Conservation (phyloP, 1,140 invertebrate genomes). For the Catajapyx aquilonaris region DNA sequence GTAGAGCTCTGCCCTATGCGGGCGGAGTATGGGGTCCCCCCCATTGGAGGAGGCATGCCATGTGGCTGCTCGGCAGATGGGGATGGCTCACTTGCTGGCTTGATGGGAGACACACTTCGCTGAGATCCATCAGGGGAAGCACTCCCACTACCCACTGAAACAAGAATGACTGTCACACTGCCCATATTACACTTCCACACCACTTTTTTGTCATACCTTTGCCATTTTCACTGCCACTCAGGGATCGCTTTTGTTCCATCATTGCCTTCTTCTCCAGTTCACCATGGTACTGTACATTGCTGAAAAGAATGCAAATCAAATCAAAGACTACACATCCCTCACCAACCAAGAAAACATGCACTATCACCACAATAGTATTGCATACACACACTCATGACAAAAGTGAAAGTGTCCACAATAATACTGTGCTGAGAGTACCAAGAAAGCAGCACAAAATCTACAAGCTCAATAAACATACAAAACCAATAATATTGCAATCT, state of each 20-base stretch:
- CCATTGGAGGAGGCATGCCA: constrained; percentile 5
- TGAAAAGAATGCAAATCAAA: no score
- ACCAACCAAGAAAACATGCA: no score
- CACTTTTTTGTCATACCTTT: no score
- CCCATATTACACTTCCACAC: not conserved
- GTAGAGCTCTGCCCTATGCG: constrained; percentile 39
- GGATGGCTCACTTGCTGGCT: not conserved
- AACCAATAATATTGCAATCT: no score
- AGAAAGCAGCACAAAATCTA: no score
- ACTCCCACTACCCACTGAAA: not conserved
- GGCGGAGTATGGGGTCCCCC: constrained; percentile 46
- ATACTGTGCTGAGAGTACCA: no score
- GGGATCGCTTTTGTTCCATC: constrained; percentile 69
- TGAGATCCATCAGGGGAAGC: not conserved
- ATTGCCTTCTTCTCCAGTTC: constrained; percentile 80
- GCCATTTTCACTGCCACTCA: constrained; percentile 42
- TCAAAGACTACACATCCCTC: no score
- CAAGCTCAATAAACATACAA: no score
- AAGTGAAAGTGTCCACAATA: no score
- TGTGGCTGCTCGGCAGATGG: constrained; percentile 3
- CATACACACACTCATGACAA: no score
- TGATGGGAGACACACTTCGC: constrained; percentile 1
- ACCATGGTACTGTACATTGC: constrained; percentile 87
- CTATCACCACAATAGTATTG: no score
- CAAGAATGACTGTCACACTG: no score